Base-by-base conservation (phyloP, 2,888 invertebrate genomes). In the Chloromyia formosa region DNA sequence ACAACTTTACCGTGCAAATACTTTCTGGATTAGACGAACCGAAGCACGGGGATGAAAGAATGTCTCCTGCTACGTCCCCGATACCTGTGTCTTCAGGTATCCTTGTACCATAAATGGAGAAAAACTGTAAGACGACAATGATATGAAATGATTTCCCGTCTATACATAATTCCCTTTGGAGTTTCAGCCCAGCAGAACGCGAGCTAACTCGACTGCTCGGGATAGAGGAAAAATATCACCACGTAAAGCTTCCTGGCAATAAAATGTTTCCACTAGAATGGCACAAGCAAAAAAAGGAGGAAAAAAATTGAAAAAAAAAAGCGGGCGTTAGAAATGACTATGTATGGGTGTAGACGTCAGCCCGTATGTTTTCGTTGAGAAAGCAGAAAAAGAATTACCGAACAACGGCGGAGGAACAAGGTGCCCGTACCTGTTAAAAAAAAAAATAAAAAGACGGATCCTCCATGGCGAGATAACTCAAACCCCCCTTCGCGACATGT, bases 101-200 rank as follows among this genome's bases (percentile, higher is more conserved):
- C 35, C 35, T 56, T 56, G 71, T 71, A 45, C 35, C 20, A 58
- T 56, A 71, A 66, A 71, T 71, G 71, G 71, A 58, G 71, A 71
- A 71, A 69, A 71, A 71, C 71, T 71, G 71, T 71, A 58, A 40
- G 71, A 40, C 71, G 71, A 56, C 71, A 71, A 71, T 71, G 58
- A 71, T 71, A 71, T 71, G 71, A 71, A 71, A 71, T 56, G 71
- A 71, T 71, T 71, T 71, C 58, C 69, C 68, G 45, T 69, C 68
- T 56, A 58, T 71, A 71, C 58, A 56, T 22, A 58, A 71, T 71
- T 71, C 71, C 71, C 71, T 58, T 40, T 56, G 20, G 71, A 40
- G 71, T 71, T 27, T 4, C 12, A n/a, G 14, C 56, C 10, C 40
- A 18, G 56, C 40, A 71, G 71, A 14, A 66, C 22, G 66, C 12